A percentile compares a stretch with the other conserved stretches of the same genome.
These are phyloP conservation scores for Mormyrus proboscirostris DNA, from an alignment of 2,797 vertebrate genomes.

Conservation along the genomic window DNA sequence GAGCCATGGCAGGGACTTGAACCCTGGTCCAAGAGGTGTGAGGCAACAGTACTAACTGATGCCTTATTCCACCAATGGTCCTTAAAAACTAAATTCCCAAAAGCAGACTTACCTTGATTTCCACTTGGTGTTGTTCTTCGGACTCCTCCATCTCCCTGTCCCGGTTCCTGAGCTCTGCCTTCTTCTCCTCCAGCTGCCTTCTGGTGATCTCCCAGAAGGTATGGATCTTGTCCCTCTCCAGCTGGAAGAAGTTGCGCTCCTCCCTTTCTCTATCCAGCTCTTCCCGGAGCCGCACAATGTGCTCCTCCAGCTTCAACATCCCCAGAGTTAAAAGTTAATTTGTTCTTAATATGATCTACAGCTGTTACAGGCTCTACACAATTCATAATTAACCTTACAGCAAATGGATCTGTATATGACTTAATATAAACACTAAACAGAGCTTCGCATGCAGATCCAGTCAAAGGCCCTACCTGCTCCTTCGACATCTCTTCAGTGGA, in stretches of 20 bases:
- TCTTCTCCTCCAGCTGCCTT: conserved; percentile 68
- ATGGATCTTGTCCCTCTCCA: conserved; percentile 76
- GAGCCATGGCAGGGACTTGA: neutral
- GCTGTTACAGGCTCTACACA: neutral
- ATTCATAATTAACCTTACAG: neutral
- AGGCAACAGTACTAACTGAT: neutral
- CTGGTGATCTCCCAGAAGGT: conserved; percentile 72
- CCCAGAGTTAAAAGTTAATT: neutral
- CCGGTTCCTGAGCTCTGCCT: conserved; percentile 65
- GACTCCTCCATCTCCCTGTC: conserved; percentile 79
- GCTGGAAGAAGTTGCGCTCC: conserved; percentile 84
- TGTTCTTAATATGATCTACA: neutral
- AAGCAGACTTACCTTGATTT: conserved; percentile 73
- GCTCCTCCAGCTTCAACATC: conserved; percentile 65
- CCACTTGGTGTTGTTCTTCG: conserved; percentile 74
- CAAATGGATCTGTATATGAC: neutral
- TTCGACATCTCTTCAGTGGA: conserved; percentile 64
- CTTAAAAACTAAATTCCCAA: neutral
- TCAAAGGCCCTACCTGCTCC: conserved; percentile 63
- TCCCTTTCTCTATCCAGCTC: conserved; percentile 79
- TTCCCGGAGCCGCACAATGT: conserved; percentile 61
- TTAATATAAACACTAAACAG: neutral
- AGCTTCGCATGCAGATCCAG: neutral
- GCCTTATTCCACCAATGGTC: neutral
- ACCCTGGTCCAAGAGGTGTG: neutral